These are phyloP conservation scores for Toxotes chatareus DNA, from an alignment of 2,113 vertebrate genomes.

Conservation along the genomic window DNA sequence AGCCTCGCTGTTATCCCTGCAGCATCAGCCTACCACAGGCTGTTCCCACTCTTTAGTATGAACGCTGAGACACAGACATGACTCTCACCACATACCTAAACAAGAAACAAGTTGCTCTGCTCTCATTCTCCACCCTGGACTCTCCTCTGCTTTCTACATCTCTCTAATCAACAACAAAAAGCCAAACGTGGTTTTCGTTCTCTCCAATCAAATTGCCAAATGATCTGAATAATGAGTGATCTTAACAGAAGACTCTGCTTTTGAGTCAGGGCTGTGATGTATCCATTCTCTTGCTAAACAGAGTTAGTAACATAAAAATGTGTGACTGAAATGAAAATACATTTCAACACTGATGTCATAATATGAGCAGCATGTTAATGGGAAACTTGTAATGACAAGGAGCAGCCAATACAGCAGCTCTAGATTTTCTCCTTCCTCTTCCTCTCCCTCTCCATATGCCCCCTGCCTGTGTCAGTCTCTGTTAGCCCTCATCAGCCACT, in stretches of 20 bases:
- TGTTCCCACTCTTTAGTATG: slow-evolving; percentile 8
- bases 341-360: slow-evolving; percentile 4
- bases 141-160: neutral
- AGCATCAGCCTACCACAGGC: slow-evolving; percentile 30
- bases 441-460: slow-evolving; percentile 18
- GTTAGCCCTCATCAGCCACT: slow-evolving; percentile 38
- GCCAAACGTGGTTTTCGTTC: neutral
- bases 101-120: slow-evolving; percentile 6
- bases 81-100: neutral
- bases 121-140: neutral
- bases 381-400: neutral
- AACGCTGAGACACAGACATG: neutral
- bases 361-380: slow-evolving; percentile 23
- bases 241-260: neutral
- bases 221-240: slow-evolving; percentile 27
- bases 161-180: slow-evolving; percentile 18
- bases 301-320: slow-evolving; percentile 32
- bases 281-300: neutral
- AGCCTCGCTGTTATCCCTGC: slow-evolving; percentile 37
- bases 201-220: neutral
- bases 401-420: neutral
- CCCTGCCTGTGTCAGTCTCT: slow-evolving; percentile 44
- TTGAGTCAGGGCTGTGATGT: slow-evolving; percentile 13
- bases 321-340: slow-evolving; percentile 14
- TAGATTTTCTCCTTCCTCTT: neutral